Base-by-base conservation (phyloP, 2,888 invertebrate species). In the Furcula furcula region DNA sequence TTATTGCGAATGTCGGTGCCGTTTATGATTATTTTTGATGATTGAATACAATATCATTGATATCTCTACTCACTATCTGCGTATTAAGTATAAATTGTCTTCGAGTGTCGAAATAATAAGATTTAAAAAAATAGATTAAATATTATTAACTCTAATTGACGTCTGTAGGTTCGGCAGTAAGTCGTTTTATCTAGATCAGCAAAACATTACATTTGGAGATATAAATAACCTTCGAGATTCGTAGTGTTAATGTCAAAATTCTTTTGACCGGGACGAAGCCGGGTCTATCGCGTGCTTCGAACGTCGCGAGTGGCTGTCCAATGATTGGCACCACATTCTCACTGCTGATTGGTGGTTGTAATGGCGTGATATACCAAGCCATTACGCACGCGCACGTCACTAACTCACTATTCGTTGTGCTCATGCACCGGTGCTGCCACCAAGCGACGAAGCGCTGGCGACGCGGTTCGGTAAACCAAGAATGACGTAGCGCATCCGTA, bases 361-460 rank as follows among this genome's bases (percentile, higher is more conserved):
- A 66, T 87, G 84, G 87, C 85, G 86, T 85, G 87, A 86, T 76
- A 65, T 65, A 47, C 43, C 56, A 54, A 40, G 56, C 51, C 58
- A 61, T 10, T 28, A 18, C 28, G 57, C 65, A 54, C 52, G 62
- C 49, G 58, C 51, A 53, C 53, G 34, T 26, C n/a, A n/a, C n/a
- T n/a, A n/a, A n/a, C n/a, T n/a, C n/a, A n/a, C 35, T 30, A 18
- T 33, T 26, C 31, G 40, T 29, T 44, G 43, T 46, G 36, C 40
- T 46, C 29, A 26, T 27, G 40, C 64, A 68, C 54, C 44, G 43
- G 80, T 80, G 84, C 80, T 81, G 83, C 83, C 79, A 60, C 65
- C 74, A 64, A 48, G 50, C 47, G 44, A 40, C 41, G 45, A n/a
- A n/a, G n/a, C n/a, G n/a, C n/a, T n/a, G n/a, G n/a, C n/a, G n/a